Evolutionary conservation across 1,140 invertebrate genomes (phyloP), one percentile per base, ranked within the genome.

Genomic region (Dreissena polymorpha): DNA sequence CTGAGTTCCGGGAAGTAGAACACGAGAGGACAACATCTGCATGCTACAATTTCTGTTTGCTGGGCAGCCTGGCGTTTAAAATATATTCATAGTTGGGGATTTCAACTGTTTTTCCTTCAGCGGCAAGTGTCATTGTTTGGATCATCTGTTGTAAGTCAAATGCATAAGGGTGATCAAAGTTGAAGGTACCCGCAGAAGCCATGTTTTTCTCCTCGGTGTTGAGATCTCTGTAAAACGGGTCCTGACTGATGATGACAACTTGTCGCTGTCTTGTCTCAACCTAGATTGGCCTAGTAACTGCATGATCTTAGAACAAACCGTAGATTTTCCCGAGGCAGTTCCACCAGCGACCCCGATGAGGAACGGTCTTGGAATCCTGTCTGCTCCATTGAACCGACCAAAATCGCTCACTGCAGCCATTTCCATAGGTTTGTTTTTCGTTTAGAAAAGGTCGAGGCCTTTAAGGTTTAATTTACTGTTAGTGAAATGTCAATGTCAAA

Each of bases 281-380:
- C 96, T 86, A n/a, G 93, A 90, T 93, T 98, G 97, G 0, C 97
- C 97, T 2, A 92, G 84, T 75, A 91, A 87, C 49, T 91, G 87
- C 88, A 93, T 90, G 50, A 99, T 99, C 86, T 97, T 96, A 89
- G 97, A 96, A 92, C 98, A 99, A 87, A 99, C 98, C 88, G 98
- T 98, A 10, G 97, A 98, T 97, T 99, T 99, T 89, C 98, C 98
- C 91, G 97, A 99, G 6, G 98, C 98, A 10, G 98, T 99, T 51
- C 99, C 99, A 21, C 99, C 99, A 39, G 98, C 97, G 16, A 99
- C 98, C 18, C 98, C 98, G 85, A 99, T 99, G 0, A 99, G 92
- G 93, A 99, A 99, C 0, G 98, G 97, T 68, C 87, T 81, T 13
- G 89, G 91, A 74, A 90, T 87, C 55, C 87, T 87, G 0, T 91